Base-by-base conservation (phyloP, 2,888 invertebrate genomes). In the Tortricodes alternella region DNA sequence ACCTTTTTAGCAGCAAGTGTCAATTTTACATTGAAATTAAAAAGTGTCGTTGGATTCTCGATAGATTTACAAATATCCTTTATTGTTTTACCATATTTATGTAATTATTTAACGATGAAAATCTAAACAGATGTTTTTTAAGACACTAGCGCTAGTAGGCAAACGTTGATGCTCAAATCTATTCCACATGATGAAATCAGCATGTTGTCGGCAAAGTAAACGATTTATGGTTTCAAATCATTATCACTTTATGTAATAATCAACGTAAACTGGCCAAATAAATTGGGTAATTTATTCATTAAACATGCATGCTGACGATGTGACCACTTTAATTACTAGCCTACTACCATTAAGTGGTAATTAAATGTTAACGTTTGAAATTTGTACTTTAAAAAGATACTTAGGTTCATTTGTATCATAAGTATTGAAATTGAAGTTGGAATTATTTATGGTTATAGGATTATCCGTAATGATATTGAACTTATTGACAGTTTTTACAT, bases 291-390 rank as follows among this genome's bases (percentile, higher is more conserved):
- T 56, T 56, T 41, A 49, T 49, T 56, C 35, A 56, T 50, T 44
- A 50, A 50, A 44, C 37, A 56, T 38, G 21, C 24, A 53, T 38
- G 13, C 49, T 24, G 27, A 68, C 66, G 62, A 63, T 70, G 63
- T 67, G 73, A 62, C 74, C 77, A 71, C 66, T 69, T 66, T 63
- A 72, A 67, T 68, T 70, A 68, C 71, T 80, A 76, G 65, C 67
- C 82, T 76, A 69, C 62, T 52, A 63, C 67, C 61, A 66, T 74
- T 69, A 68, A 74, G 68, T 73, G 74, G 78, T 78, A 77, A 85
- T 85, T 85, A 85, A 81, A 85, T 84, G 82, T 86, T 87, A 83
- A 84, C 34, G 5, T 18, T 34, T 41, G 13, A 35, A 35, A 18
- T 35, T 21, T 18, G n/a, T 46, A 29, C 21, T 24, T 8, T 13